A percentile compares a stretch with the other conserved stretches of the same genome.
phyloP scores from a whole-genome alignment of 2,888 invertebrate genomes.

The Hartigia nigra region DNA sequence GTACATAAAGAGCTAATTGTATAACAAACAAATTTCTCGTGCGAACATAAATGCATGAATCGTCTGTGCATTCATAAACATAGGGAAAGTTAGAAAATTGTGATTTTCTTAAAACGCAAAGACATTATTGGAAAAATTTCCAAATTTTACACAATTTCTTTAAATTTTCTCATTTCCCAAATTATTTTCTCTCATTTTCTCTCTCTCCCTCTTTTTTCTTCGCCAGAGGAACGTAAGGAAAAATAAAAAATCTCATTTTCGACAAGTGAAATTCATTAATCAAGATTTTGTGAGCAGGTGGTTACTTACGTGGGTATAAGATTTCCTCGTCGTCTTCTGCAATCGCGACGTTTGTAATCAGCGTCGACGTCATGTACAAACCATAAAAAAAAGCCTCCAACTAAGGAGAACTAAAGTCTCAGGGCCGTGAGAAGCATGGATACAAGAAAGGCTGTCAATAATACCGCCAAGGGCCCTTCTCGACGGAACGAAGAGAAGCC shows the following conservation, averaged over 20 bases:
- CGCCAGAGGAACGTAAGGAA: background rate
- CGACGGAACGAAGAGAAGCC: background rate
- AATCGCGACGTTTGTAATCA: background rate
- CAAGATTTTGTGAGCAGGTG: background rate
- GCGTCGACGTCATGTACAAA: background rate
- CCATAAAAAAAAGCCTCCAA: background rate
- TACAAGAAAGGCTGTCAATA: background rate
- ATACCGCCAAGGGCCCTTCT: background rate
- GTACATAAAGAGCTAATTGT: background rate
- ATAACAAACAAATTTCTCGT: background rate
- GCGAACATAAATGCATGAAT: background rate
- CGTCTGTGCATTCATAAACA: background rate
- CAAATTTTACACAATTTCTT: background rate
- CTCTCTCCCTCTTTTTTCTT: slow-evolving; percentile 24
- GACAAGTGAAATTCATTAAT: background rate
- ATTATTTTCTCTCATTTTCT: slow-evolving; percentile 19
- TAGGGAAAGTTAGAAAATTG: background rate
- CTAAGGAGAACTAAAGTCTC: background rate
- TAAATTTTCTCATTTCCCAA: background rate
- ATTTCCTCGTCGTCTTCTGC: background rate
- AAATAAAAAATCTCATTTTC: background rate
- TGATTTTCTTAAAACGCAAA: background rate
- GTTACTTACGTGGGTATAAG: background rate
- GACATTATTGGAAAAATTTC: background rate
- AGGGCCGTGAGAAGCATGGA: background rate